Conservation (phyloP, 2,888 invertebrate species). For the Dermolepida albohirtum region DNA sequence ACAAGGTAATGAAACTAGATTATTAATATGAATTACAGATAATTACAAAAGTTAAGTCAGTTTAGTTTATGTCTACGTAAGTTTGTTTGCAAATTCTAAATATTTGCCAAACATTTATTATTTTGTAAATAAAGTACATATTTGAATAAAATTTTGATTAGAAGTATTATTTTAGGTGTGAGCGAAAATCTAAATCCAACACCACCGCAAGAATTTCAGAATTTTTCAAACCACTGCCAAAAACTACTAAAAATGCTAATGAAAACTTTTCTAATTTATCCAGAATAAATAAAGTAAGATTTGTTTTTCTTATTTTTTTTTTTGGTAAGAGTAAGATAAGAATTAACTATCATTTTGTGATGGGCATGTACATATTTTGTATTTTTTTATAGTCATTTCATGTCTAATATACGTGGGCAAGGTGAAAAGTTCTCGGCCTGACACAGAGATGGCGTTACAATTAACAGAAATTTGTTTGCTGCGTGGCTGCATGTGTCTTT, state of each 20-base stretch:
- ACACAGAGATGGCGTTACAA: no score
- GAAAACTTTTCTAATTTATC: neutral
- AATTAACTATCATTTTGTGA: no score
- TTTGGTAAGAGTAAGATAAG: neutral
- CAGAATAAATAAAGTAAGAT: neutral
- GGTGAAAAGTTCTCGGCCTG: no score
- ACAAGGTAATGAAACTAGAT: slow-evolving; percentile 8
- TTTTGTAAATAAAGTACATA: no score
- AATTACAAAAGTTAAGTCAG: neutral
- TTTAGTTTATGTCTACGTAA: neutral
- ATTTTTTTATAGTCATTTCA: no score
- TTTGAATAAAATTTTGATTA: no score
- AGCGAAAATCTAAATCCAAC: slow-evolving; percentile 1
- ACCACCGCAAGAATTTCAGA: neutral
- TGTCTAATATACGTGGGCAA: no score
- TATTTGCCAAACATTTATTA: neutral
- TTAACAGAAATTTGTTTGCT: no score
- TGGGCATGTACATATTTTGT: no score
- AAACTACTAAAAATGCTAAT: neutral
- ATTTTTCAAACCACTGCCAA: slow-evolving; percentile 2
- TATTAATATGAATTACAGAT: neutral
- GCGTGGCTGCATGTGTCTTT: no score
- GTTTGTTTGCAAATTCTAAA: no score
- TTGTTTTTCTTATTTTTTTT: neutral
- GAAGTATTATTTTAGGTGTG: neutral